Conservation (phyloP, 2,113 vertebrate genomes). For the Stegastes partitus region DNA sequence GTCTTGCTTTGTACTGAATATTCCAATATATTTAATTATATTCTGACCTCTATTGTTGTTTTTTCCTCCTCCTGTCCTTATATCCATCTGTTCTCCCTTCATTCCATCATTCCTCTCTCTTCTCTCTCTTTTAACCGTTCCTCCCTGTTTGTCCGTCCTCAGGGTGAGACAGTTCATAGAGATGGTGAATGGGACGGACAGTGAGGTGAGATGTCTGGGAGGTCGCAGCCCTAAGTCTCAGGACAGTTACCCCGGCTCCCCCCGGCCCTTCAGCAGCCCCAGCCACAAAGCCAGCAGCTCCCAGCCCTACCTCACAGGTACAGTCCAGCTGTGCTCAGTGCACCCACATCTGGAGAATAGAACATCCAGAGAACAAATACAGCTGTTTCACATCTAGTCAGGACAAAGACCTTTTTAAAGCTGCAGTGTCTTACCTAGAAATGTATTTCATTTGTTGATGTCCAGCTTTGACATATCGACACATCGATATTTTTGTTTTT, state of each 20-base stretch:
- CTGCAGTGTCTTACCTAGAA: too few species aligned
- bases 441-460: too few species aligned
- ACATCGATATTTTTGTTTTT: too few species aligned
- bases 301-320: slow-evolving; percentile 91
- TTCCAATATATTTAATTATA: too few species aligned
- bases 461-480: too few species aligned
- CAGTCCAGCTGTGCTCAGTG: not conserved
- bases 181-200: slow-evolving; percentile 99
- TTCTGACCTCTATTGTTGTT: too few species aligned
- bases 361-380: not conserved
- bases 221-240: slow-evolving; percentile 99
- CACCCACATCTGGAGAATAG: not conserved
- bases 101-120: too few species aligned
- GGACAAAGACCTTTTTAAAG: too few species aligned
- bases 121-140: not conserved
- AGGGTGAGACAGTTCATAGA: slow-evolving; percentile 99
- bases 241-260: slow-evolving; percentile 96
- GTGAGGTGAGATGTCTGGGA: slow-evolving; percentile 96
- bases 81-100: too few species aligned
- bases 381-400: not conserved
- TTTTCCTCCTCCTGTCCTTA: too few species aligned
- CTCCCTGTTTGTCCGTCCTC: not conserved
- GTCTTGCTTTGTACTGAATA: too few species aligned
- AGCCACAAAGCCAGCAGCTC: slow-evolving; percentile 91
- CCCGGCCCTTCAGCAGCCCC: slow-evolving; percentile 93